Percentiles rank a stretch among this genome's conserved stretches.
These are phyloP conservation scores for Pelodytes ibericus DNA, from an alignment of 2,797 vertebrate genomes.

Conservation along the genomic window DNA sequence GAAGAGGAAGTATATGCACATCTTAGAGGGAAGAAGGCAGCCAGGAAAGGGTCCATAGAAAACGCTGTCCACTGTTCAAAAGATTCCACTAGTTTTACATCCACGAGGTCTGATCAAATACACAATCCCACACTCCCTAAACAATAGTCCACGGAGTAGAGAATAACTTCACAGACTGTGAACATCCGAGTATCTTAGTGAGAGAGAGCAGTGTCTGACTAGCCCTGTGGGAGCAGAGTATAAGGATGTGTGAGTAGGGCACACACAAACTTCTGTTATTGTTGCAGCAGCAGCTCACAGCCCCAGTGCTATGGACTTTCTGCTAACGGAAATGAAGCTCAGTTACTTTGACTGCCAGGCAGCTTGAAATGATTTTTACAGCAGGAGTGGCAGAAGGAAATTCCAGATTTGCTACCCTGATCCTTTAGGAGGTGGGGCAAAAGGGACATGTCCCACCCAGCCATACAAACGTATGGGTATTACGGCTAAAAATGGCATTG, in stretches of 20 bases:
- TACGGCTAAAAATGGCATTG: background rate
- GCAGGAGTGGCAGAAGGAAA: constrained; percentile 81
- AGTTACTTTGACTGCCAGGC: constrained; percentile 46
- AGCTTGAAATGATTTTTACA: constrained; percentile 57
- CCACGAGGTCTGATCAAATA: constrained; percentile 15
- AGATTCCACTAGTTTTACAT: constrained; percentile 13
- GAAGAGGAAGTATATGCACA: constrained; percentile 4
- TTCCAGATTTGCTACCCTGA: constrained; percentile 83
- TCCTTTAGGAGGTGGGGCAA: constrained; percentile 65
- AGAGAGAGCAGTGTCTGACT: background rate
- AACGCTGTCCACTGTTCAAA: background rate
- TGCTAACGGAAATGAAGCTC: constrained; percentile 35
- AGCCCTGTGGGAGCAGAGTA: background rate
- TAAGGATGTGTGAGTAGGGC: constrained; percentile 12
- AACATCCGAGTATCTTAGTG: background rate
- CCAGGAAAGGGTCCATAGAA: background rate
- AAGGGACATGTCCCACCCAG: constrained; percentile 45
- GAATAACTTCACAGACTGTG: background rate
- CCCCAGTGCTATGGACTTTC: constrained; percentile 9
- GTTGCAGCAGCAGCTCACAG: constrained; percentile 16
- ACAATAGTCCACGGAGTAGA: background rate
- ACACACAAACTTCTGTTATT: constrained; percentile 25
- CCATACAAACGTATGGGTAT: background rate
- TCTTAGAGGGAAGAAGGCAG: background rate
- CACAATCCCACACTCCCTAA: background rate